A percentile compares a stretch with the other conserved stretches of the same genome.
Evolutionary conservation across 2,888 invertebrate genomes (phyloP).

Genomic region (Polydrusus cervinus): DNA sequence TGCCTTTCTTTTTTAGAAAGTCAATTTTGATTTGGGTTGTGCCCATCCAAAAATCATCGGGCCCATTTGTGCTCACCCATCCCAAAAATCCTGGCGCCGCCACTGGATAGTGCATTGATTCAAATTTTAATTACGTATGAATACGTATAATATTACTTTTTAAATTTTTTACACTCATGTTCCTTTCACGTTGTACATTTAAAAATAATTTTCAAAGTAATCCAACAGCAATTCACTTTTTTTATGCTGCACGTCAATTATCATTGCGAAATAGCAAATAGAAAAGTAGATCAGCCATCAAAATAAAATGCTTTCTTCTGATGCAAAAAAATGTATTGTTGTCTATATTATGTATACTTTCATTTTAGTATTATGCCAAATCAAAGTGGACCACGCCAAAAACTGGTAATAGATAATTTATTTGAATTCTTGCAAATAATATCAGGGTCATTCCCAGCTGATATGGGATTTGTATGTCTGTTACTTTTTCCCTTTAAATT

Average conservation of each 20-base stretch:
- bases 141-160: not conserved
- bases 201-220: not conserved
- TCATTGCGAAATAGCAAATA: not conserved
- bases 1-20: too few relatives aligned
- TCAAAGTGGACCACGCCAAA: constrained; percentile 25
- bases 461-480: too few relatives aligned
- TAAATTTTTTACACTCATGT: not conserved
- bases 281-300: constrained; percentile 44
- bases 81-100: too few relatives aligned
- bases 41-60: too few relatives aligned
- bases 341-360: constrained; percentile 27
- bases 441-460: not conserved
- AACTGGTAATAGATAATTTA: constrained; percentile 43
- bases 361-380: constrained; percentile 16
- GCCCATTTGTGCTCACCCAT: too few relatives aligned
- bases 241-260: not conserved
- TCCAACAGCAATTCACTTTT: not conserved
- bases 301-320: constrained; percentile 40
- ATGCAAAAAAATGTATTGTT: constrained; percentile 37
- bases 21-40: too few relatives aligned
- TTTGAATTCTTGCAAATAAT: constrained; percentile 42
- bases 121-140: too few relatives aligned
- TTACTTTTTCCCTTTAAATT: too few relatives aligned
- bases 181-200: not conserved
- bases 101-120: too few relatives aligned